A percentile compares a stretch with the other conserved stretches of the same genome.
These are phyloP conservation scores for Sebastes goodei DNA, from an alignment of 2,797 vertebrate species.

Conservation along the genomic window DNA sequence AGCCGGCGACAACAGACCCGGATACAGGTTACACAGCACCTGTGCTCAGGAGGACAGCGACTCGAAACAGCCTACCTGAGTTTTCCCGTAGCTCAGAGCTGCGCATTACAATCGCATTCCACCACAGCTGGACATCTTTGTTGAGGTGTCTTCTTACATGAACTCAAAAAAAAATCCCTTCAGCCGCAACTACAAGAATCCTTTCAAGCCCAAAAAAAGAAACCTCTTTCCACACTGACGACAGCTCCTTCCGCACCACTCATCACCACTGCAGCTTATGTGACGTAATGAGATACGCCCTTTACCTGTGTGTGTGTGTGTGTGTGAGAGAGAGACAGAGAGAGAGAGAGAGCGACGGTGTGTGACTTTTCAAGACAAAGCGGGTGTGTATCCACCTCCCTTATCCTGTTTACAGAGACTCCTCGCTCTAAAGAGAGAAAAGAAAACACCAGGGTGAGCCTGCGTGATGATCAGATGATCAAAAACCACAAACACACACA, in stretches of 20 bases:
- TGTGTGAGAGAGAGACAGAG: neutral
- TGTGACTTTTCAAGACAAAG: conserved; percentile 40
- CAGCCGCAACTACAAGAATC: neutral
- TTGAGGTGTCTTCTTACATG: conserved; percentile 11
- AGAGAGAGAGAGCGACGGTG: conserved; percentile 10
- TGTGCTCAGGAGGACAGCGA: conserved; percentile 1
- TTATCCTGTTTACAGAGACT: conserved; percentile 59
- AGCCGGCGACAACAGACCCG: neutral
- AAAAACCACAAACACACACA: conserved; percentile 22
- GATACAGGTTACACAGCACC: conserved; percentile 34
- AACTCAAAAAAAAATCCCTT: conserved; percentile 25
- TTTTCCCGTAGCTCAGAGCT: conserved; percentile 24
- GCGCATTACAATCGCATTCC: conserved; percentile 54
- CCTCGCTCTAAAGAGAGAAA: conserved; percentile 23
- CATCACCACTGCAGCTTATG: conserved; percentile 44
- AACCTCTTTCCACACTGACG: conserved; percentile 2
- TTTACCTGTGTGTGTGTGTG: conserved; percentile 58
- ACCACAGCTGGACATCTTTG: conserved; percentile 6
- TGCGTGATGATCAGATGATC: conserved; percentile 54
- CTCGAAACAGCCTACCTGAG: conserved; percentile 48
- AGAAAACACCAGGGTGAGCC: conserved; percentile 38
- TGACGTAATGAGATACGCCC: conserved; percentile 72
- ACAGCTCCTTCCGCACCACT: conserved; percentile 61
- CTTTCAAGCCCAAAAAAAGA: conserved; percentile 6
- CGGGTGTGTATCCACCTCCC: conserved; percentile 49